Base-by-base conservation (phyloP, 2,888 invertebrate genomes). In the Tillus elongatus region DNA sequence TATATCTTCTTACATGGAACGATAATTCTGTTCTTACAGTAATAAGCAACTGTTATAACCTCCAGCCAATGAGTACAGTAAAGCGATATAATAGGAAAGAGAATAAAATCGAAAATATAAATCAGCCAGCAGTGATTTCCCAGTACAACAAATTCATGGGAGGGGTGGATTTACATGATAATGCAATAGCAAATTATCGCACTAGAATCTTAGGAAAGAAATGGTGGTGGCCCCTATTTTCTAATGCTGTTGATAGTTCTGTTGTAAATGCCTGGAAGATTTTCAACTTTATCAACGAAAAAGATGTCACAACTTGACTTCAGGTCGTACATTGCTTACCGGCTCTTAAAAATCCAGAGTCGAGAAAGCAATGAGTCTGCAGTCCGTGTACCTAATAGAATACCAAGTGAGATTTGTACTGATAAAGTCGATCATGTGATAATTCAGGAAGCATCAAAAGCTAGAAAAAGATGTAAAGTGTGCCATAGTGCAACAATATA, bases 141-240 rank as follows among this genome's bases (percentile, higher is more conserved):
- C 3, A n/a, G 11, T 27, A 27, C 27, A n/a, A n/a, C n/a, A n/a
- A n/a, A n/a, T n/a, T n/a, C n/a, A n/a, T n/a, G n/a, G n/a, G n/a
- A n/a, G n/a, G n/a, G n/a, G n/a, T n/a, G n/a, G n/a, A n/a, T n/a
- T n/a, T n/a, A n/a, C n/a, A n/a, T n/a, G n/a, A n/a, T 28, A 44
- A 45, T 34, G 43, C 34, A 8, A 45, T 47, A 10, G 35, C 41
- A 8, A 52, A 52, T 40, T 52, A 50, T 35, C 39, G 50, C 27
- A 45, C 39, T 13, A 26, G 29, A 38, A 42, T 51, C 27, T 35
- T n/a, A n/a, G n/a, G n/a, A n/a, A n/a, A n/a, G n/a, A n/a, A n/a
- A n/a, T n/a, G n/a, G n/a, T n/a, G n/a, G 42, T 50, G 47, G 50
- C 49, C 48, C 15, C 35, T 53, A 33, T 51, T 46, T 40, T 37